Percentiles rank a stretch among this genome's conserved stretches.
These are phyloP conservation scores for Octopus sinensis DNA, from an alignment of 1,140 invertebrate genomes.

Conservation along the genomic window DNA sequence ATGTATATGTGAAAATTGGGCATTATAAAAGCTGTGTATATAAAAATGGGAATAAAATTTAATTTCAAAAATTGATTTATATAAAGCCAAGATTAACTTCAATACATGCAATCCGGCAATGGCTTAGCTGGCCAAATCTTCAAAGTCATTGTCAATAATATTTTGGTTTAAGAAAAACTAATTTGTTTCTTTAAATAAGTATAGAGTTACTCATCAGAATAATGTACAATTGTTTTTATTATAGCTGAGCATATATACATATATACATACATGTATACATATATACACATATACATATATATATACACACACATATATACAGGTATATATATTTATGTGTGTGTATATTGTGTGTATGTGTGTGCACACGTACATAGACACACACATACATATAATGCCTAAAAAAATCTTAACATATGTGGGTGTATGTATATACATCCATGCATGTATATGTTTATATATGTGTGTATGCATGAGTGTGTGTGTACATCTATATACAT, in stretches of 20 bases:
- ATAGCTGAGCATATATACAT: neutral
- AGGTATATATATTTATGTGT: too few relatives aligned
- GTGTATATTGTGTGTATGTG: too few relatives aligned
- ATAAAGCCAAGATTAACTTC: too few relatives aligned
- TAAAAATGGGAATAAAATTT: too few relatives aligned
- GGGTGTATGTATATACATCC: neutral
- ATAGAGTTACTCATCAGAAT: neutral
- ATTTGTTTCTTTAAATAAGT: neutral
- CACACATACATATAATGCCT: too few relatives aligned
- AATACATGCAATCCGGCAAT: too few relatives aligned
- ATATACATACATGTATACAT: neutral
- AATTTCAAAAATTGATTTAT: too few relatives aligned
- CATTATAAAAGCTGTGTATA: too few relatives aligned
- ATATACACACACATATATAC: slow-evolving; percentile 16
- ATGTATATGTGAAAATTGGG: too few relatives aligned
- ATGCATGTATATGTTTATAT: neutral
- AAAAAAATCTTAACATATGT: neutral
- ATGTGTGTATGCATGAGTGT: neutral
- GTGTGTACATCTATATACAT: neutral
- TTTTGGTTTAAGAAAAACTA: neutral
- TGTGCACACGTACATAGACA: too few relatives aligned
- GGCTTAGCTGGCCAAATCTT: too few relatives aligned
- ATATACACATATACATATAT: neutral
- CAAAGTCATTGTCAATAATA: too few relatives aligned
- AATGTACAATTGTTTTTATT: neutral